Evolutionary conservation across 2,888 invertebrate genomes (phyloP).

Genomic region (Sinodicranocentrus sp.): DNA sequence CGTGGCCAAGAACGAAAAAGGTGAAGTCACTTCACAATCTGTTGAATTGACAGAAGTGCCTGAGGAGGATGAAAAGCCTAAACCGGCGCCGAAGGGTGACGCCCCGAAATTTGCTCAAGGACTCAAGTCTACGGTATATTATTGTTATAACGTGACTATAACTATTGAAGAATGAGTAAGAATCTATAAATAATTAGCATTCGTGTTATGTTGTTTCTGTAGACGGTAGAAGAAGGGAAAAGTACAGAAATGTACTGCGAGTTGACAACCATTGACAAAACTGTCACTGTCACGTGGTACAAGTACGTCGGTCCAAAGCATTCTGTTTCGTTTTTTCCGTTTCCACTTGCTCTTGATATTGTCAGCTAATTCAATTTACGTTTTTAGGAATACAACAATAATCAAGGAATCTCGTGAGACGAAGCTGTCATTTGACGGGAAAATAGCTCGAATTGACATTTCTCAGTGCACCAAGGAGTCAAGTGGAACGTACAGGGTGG

Average conservation of each 20-base stretch:
- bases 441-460: slow-evolving; percentile 88
- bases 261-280: slow-evolving; percentile 87
- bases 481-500: slow-evolving; percentile 89
- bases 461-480: slow-evolving; percentile 86
- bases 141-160: background rate
- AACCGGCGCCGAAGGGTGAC: slow-evolving; percentile 82
- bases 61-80: slow-evolving; percentile 80
- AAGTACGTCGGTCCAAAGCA: slow-evolving; percentile 81
- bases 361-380: too few species aligned
- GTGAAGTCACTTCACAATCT: slow-evolving; percentile 92
- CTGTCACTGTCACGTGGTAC: slow-evolving; percentile 91
- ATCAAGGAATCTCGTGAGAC: slow-evolving; percentile 88
- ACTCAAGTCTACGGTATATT: slow-evolving; percentile 86
- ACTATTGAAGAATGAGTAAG: background rate
- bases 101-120: slow-evolving; percentile 90
- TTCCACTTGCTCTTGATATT: too few species aligned
- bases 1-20: slow-evolving; percentile 94
- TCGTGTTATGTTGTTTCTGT: slow-evolving; percentile 74
- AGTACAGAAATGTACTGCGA: slow-evolving; percentile 88
- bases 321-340: too few species aligned
- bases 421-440: slow-evolving; percentile 90
- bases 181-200: slow-evolving; percentile 10
- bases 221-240: slow-evolving; percentile 86
- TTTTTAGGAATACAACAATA: slow-evolving; percentile 83
- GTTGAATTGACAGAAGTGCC: slow-evolving; percentile 93